phyloP scores from a whole-genome alignment of 2,113 vertebrate genomes.

The Hemiscyllium ocellatum region DNA sequence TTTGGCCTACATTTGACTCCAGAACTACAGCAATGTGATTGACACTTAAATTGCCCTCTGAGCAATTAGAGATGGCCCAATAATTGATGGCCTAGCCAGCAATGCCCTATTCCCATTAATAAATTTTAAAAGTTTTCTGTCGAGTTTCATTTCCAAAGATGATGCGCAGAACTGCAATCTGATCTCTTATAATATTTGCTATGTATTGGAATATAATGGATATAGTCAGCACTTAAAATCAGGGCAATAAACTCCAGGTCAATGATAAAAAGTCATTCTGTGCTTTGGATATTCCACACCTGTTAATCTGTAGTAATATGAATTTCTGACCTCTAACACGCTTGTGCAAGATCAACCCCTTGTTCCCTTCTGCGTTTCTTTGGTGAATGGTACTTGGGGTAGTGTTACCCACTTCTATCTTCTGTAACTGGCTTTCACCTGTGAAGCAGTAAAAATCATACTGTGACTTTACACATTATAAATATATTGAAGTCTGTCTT shows the following conservation, averaged over 20 bases:
- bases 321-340: conserved; percentile 47
- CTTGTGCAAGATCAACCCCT: conserved; percentile 43
- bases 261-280: neutral
- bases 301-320: neutral
- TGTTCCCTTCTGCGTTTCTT: neutral
- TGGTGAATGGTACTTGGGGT: conserved; percentile 47
- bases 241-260: neutral
- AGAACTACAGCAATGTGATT: too few species aligned
- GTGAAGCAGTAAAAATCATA: neutral
- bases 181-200: neutral
- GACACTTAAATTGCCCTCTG: too few species aligned
- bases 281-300: neutral
- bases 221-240: neutral
- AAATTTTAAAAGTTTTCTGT: neutral
- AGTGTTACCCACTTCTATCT: conserved; percentile 42
- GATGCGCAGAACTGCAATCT: neutral
- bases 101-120: too few species aligned
- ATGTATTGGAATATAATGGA: neutral
- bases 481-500: neutral
- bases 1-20: too few species aligned
- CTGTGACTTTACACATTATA: neutral
- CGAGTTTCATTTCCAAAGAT: neutral
- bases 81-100: too few species aligned
- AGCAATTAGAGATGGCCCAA: too few species aligned
- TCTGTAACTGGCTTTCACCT: conserved; percentile 45